Evolutionary conservation across 35 echinoderm and acorn worm genomes (phyloP).

Genomic region (Ophioderma brevispina): DNA sequence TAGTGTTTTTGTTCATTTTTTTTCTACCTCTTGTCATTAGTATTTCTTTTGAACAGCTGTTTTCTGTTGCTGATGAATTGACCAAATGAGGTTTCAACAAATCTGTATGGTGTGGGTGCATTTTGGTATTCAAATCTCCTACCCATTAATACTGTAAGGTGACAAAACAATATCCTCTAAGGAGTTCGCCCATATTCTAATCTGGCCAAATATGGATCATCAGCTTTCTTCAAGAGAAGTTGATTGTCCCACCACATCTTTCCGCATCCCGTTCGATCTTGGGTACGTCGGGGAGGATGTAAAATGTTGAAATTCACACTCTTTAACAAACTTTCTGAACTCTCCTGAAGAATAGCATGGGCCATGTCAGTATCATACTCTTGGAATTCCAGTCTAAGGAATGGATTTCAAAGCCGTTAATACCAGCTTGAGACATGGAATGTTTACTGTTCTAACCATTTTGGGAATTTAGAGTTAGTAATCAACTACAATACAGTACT

Average conservation of each 20-base stretch:
- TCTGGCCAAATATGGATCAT: conserved; percentile 40
- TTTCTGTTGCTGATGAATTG: neutral
- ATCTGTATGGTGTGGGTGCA: neutral
- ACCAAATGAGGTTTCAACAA: neutral
- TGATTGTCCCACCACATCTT: conserved; percentile 34
- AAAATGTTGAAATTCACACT: conserved; percentile 28
- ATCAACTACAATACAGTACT: conserved; percentile 39
- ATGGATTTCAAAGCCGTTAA: conserved; percentile 28
- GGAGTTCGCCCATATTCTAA: conserved; percentile 61
- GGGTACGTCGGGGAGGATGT: neutral
- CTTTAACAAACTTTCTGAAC: conserved; percentile 21
- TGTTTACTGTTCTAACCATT: conserved; percentile 23
- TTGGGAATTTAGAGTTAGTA: conserved; percentile 56
- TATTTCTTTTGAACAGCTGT: neutral
- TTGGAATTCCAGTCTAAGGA: conserved; percentile 58
- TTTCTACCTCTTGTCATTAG: too few relatives aligned
- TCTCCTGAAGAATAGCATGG: conserved; percentile 18
- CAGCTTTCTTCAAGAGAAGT: conserved; percentile 26
- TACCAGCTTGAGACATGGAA: neutral
- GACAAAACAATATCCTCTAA: neutral
- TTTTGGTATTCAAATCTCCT: conserved; percentile 40
- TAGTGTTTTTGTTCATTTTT: too few relatives aligned
- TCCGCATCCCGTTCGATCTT: conserved; percentile 24
- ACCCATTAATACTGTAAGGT: conserved; percentile 20
- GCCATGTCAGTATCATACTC: conserved; percentile 42